Evolutionary conservation across 2,113 vertebrate genomes (phyloP).

Genomic region (Lonchura striata): DNA sequence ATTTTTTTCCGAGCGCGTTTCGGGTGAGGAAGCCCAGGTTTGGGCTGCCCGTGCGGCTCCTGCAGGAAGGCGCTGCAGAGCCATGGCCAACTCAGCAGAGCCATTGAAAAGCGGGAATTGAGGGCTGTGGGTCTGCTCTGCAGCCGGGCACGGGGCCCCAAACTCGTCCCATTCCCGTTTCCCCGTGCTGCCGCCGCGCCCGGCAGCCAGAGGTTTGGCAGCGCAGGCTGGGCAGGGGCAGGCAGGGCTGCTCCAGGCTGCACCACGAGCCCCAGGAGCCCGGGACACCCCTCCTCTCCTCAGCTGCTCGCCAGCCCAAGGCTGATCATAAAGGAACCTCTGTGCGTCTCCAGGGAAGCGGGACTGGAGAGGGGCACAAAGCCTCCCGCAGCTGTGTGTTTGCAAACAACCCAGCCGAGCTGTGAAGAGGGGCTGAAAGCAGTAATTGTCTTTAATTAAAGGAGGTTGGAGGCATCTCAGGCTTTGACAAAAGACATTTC

Average conservation of each 20-base stretch:
- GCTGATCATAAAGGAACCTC: slow-evolving; percentile 69
- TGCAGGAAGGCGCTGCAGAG: not conserved
- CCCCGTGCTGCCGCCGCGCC: not conserved
- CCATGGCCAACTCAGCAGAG: not conserved
- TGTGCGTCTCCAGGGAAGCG: slow-evolving; percentile 73
- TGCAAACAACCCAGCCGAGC: slow-evolving; percentile 82
- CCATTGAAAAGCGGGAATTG: rapidly evolving
- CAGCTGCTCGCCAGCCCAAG: not conserved
- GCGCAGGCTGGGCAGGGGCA: not conserved
- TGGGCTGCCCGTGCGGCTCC: not conserved
- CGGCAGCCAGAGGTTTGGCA: rapidly evolving
- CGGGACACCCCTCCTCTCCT: not conserved
- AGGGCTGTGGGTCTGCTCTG: not conserved
- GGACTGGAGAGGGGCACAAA: slow-evolving; percentile 66
- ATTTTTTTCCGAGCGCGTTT: rapidly evolving
- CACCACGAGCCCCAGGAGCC: not conserved
- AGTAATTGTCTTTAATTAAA: slow-evolving; percentile 88
- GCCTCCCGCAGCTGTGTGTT: slow-evolving; percentile 82
- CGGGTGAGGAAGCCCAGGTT: not conserved
- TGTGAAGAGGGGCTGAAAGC: slow-evolving; percentile 83
- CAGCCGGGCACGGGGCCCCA: not conserved
- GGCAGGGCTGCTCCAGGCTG: not conserved
- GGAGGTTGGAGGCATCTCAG: slow-evolving; percentile 77
- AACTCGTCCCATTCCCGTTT: rapidly evolving
- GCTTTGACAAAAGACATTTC: slow-evolving; percentile 79